Base-by-base conservation (phyloP, 1,140 invertebrate genomes). In the Lethrus apterus region DNA sequence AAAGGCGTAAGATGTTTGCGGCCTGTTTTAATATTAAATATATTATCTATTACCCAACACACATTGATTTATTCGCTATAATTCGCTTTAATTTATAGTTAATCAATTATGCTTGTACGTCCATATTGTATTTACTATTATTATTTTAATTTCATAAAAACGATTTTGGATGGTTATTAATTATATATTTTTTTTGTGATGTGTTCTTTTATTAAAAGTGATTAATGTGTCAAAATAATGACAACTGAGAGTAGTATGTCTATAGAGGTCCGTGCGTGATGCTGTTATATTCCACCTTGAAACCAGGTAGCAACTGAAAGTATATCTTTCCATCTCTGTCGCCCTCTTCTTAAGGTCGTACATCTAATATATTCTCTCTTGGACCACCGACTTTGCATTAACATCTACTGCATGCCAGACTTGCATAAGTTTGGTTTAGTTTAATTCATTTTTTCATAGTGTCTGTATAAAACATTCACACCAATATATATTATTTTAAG, bases 211-310 rank as follows among this genome's bases (percentile, higher is more conserved):
- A 29, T 29, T 8, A 29, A n/a, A 8, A 29, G n/a, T n/a, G 24
- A 29, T n/a, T n/a, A 29, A 29, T 29, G 24, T 29, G n/a, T 7
- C 24, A 29, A 29, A 36, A 36, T 17, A 20, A 20, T 17, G 34
- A 15, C 14, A 15, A 36, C 34, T 36, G 18, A 36, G 10, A 14
- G 34, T 36, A 36, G 19, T 36, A 36, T 13, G 19, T 17, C 14
- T 18, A 18, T 36, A 36, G 34, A 42, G n/a, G n/a, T 42, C 40
- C 40, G 40, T 42, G 40, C 40, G 40, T 10, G 40, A 42, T 42
- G 40, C 40, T 42, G 40, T 24, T 42, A 20, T 42, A 42, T 42
- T 42, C 40, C 40, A 42, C 40, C 40, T 42, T 42, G 40, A 24
- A 30, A 42, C 40, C 40, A 42, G 40, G 29, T 42, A 42, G n/a